phyloP scores from a whole-genome alignment of 2,888 invertebrate genomes.

The Hyppa rectilinea region DNA sequence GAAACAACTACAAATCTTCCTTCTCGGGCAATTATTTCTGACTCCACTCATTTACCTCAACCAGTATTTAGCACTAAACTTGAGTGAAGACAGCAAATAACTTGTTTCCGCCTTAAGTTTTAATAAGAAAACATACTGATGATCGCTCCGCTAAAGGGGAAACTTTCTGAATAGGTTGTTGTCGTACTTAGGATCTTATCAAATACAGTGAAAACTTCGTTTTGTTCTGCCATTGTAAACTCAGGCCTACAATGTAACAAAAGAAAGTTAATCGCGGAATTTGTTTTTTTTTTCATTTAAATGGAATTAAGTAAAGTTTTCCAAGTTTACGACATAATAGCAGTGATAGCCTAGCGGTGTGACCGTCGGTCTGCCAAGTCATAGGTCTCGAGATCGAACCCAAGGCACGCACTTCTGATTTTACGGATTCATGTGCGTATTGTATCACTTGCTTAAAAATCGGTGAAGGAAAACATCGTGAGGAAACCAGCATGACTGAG shows the following conservation, averaged over 20 bases:
- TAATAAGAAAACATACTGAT: constrained; percentile 62
- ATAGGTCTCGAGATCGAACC: too few relatives aligned
- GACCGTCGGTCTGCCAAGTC: too few relatives aligned
- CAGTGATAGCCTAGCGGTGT: too few relatives aligned
- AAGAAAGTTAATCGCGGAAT: constrained; percentile 42
- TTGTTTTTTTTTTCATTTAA: constrained; percentile 1
- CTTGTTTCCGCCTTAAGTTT: constrained; percentile 53
- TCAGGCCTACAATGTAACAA: constrained; percentile 42
- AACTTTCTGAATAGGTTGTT: constrained; percentile 59
- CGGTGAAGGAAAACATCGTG: too few relatives aligned
- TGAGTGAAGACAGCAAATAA: constrained; percentile 58
- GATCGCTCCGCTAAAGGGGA: constrained; percentile 49
- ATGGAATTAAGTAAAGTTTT: too few relatives aligned
- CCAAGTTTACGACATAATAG: too few relatives aligned
- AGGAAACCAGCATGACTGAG: too few relatives aligned
- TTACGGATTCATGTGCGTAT: too few relatives aligned
- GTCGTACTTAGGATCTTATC: constrained; percentile 55
- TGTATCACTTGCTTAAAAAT: too few relatives aligned
- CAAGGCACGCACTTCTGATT: too few relatives aligned
- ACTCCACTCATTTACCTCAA: constrained; percentile 71
- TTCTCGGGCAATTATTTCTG: constrained; percentile 56
- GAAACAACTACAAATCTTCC: not conserved
- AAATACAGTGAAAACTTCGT: constrained; percentile 59
- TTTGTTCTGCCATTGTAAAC: constrained; percentile 49
- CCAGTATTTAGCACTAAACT: constrained; percentile 63